Conservation (phyloP, 1,140 invertebrate species). For the Ylistrum balloti region DNA sequence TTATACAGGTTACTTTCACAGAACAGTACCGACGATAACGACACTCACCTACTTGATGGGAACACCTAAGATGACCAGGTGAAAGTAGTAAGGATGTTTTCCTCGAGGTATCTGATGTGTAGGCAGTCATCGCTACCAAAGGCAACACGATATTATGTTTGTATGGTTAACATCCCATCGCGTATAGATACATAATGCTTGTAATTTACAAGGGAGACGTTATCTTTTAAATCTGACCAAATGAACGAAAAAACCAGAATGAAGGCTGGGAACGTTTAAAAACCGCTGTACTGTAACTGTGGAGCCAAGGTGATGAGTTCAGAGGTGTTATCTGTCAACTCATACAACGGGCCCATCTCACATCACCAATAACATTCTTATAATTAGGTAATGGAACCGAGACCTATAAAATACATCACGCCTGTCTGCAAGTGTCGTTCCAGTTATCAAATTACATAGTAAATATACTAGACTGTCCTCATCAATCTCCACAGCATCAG, state of each 20-base stretch:
- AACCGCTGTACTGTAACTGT: neutral
- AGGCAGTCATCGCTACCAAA: neutral
- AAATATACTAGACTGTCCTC: neutral
- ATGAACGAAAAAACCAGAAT: neutral
- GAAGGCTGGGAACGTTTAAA: neutral
- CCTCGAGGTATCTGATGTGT: neutral
- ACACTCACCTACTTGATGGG: no score
- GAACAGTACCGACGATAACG: no score
- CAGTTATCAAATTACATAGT: neutral
- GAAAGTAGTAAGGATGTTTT: no score
- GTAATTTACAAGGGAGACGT: neutral
- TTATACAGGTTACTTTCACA: no score
- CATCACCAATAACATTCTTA: neutral
- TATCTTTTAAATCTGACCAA: neutral
- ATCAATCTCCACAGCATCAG: neutral
- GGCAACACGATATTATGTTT: neutral
- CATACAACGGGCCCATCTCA: neutral
- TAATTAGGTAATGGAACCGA: conserved; percentile 21
- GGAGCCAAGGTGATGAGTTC: neutral
- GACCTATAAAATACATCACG: neutral
- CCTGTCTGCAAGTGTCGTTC: neutral
- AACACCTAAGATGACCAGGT: no score
- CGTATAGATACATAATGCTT: neutral
- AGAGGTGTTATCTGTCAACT: neutral
- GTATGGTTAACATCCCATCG: neutral